Evolutionary conservation across 2,888 invertebrate species (phyloP), one percentile per base, ranked within the genome.

Genomic region (Mystacides longicornis): DNA sequence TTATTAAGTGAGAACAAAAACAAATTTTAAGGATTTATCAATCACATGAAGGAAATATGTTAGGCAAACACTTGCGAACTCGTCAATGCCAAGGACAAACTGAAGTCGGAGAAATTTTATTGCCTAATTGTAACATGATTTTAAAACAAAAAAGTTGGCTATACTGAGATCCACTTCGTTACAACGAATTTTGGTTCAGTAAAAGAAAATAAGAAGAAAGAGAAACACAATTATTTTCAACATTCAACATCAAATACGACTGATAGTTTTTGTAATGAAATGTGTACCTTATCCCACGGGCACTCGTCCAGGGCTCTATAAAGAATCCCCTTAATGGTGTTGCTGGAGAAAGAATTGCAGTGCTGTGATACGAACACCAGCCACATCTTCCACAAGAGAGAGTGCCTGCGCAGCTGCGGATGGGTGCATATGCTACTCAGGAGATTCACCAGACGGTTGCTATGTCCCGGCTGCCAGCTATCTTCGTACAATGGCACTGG

Each of bases 261-360:
- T n/a, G n/a, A n/a, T n/a, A n/a, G n/a, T 31, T 9, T 31, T 9
- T 7, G 31, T 9, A 31, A 9, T 7, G 7, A 31, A 43, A 43
- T 9, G 5, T 4, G 20, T 33, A 55, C 48, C 68, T 83, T 83
- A 52, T 81, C 72, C 82, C 83, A 83, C 1, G 83, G 83, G 62
- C 81, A 82, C 64, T 78, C 79, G 63, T 82, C 83, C 23, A 83
- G 72, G 5, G 81, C 83, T 54, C 72, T 68, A 63, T 80, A 77
- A 57, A 75, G 64, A 59, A 69, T 69, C 56, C 65, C 66, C 22
- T 68, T 56, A 20, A 55, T 33, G 9, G 19, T 47, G 9, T 57
- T 43, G 20, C 55, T 51, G 33, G 61, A 43, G 48, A 57, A 49
- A 7, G 47, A 50, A n/a, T 51, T 56, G 21, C 47, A 54, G 52